phyloP scores from a whole-genome alignment of 1,140 invertebrate species.

The Pseudomyrmex flavicornis region DNA sequence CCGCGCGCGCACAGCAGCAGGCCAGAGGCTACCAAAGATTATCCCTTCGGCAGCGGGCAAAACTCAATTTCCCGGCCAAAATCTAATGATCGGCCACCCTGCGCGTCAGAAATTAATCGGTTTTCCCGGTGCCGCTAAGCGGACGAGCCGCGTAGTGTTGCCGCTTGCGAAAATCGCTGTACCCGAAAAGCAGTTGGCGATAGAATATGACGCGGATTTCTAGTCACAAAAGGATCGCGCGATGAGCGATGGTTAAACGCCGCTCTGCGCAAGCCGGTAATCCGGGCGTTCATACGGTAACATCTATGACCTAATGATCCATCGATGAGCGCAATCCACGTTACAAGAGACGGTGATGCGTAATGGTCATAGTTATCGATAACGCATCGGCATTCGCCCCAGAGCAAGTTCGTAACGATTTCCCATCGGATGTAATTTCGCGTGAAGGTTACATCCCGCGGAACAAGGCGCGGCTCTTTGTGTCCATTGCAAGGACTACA shows the following conservation, averaged over 20 bases:
- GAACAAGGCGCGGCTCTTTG: not conserved
- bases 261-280: slow-evolving; percentile 19
- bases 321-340: slow-evolving; percentile 41
- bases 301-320: slow-evolving; percentile 61
- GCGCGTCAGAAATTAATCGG: slow-evolving; percentile 77
- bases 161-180: slow-evolving; percentile 29
- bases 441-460: slow-evolving; percentile 20
- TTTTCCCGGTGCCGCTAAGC: slow-evolving; percentile 75
- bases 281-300: slow-evolving; percentile 46
- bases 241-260: slow-evolving; percentile 33
- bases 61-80: slow-evolving; percentile 83
- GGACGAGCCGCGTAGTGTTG: slow-evolving; percentile 44
- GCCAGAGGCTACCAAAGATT: slow-evolving; percentile 80
- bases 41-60: slow-evolving; percentile 80
- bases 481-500: not conserved
- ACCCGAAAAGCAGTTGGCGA: slow-evolving; percentile 29
- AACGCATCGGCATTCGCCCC: slow-evolving; percentile 37
- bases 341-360: slow-evolving; percentile 53
- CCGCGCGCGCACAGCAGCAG: slow-evolving; percentile 51
- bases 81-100: slow-evolving; percentile 82
- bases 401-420: slow-evolving; percentile 26
- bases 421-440: slow-evolving; percentile 22
- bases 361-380: slow-evolving; percentile 47
- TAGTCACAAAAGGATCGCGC: slow-evolving; percentile 30
- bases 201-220: not conserved